These are phyloP conservation scores for Enteromius fasciolatus DNA, from an alignment of 2,797 vertebrate species.

Conservation along the genomic window DNA sequence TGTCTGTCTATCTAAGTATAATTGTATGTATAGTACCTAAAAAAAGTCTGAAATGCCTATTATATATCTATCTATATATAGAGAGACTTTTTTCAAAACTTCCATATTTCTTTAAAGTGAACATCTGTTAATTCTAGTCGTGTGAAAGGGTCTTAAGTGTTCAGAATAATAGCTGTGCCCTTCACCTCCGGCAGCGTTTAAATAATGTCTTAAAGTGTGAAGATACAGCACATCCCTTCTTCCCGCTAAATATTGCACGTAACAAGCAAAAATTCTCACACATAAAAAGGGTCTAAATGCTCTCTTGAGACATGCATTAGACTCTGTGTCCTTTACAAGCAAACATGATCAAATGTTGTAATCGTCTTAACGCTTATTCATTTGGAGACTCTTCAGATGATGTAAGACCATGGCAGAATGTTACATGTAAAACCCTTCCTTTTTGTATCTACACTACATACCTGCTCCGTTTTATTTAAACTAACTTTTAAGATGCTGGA, in stretches of 20 bases:
- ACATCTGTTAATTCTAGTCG: not conserved
- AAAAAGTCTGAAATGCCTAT: too few relatives aligned
- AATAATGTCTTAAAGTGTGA: conserved; percentile 26
- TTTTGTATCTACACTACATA: not conserved
- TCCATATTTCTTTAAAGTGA: too few relatives aligned
- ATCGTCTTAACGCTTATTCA: conserved; percentile 26
- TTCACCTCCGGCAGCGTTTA: conserved; percentile 51
- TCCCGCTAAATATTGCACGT: conserved; percentile 51
- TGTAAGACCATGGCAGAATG: conserved; percentile 10
- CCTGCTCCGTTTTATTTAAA: not conserved
- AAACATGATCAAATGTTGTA: conserved; percentile 8
- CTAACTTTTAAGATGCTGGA: not conserved
- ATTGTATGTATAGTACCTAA: too few relatives aligned
- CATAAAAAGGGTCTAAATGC: conserved; percentile 30
- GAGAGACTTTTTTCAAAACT: too few relatives aligned
- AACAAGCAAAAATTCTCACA: not conserved
- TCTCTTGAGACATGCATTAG: conserved; percentile 4
- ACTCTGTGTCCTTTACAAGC: conserved; percentile 9
- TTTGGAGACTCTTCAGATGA: not conserved
- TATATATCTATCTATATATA: too few relatives aligned
- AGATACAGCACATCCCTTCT: conserved; percentile 48
- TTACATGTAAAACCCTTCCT: not conserved
- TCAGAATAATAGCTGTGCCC: conserved; percentile 31
- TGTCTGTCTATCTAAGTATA: too few relatives aligned
- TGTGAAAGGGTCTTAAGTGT: conserved; percentile 1